Base-by-base conservation (phyloP, 2,797 vertebrate genomes). In the Tympanoctomys barrerae region DNA sequence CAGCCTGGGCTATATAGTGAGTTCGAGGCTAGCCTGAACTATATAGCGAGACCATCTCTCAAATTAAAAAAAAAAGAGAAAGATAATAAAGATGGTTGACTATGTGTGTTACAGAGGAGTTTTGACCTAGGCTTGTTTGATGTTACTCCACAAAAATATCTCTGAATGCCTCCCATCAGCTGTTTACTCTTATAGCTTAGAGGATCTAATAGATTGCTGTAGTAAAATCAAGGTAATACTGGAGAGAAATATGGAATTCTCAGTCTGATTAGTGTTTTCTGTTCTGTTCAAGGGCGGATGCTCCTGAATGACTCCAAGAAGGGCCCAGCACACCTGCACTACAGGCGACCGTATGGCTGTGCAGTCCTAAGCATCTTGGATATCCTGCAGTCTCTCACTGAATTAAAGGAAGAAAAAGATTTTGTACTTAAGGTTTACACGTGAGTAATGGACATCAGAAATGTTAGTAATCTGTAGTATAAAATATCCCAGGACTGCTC, bases 351-450 rank as follows among this genome's bases (percentile, higher is more conserved):
- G 1, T 99, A 99, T 21, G 99, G 99, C 96, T 99, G 99, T 3
- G 99, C 99, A 0, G 99, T 99, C n/a, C 98, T 99, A 8, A 99
- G 99, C 97, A 99, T 99, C 98, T 99, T 99, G 92, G 99, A 99
- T 75, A 99, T 99, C 94, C 99, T 99, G 75, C 99, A 99, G 97
- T 99, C 99, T 52, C 99, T 99, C 97, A 99, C 99, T 0, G 99
- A 99, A 97, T 99, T 99, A 96, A 99, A 99, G 97, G 99, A 99
- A 96, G 99, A 99, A 97, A 99, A 99, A 98, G 99, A 99, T 98
- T 99, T 99, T 98, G 99, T 99, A 96, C 99, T 99, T 90, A 99
- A 99, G 98, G 99, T 99, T 98, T 99, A 99, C 98, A 99, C 99
- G 99, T 99, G 98, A 99, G 99, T 99, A 94, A 57, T 75, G 33